A percentile compares a stretch with the other conserved stretches of the same genome.
Evolutionary conservation across 2,888 invertebrate genomes (phyloP).

Genomic region (Sthenelais limicola): DNA sequence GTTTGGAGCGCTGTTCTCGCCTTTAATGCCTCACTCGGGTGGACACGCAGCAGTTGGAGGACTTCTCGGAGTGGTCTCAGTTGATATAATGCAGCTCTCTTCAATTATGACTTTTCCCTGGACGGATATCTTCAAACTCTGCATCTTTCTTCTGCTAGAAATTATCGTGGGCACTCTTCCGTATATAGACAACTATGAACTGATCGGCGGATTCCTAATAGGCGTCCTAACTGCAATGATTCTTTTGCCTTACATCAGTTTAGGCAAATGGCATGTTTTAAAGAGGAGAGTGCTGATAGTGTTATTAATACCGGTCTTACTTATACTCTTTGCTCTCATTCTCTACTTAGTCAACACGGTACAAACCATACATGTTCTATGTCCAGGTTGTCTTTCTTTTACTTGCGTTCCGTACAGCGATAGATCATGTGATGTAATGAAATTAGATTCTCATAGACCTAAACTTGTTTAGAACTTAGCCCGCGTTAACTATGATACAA

Average conservation of each 20-base stretch:
- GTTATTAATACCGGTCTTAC: background rate
- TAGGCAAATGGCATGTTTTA: constrained; percentile 6
- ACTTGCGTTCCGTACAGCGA: constrained; percentile 2
- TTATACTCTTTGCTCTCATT: background rate
- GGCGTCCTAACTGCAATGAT: background rate
- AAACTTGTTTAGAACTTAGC: no score
- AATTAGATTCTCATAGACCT: no score
- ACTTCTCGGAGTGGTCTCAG: constrained; percentile 17
- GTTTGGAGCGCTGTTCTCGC: background rate
- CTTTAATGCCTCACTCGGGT: background rate
- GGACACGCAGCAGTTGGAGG: constrained; percentile 6
- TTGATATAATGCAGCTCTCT: constrained; percentile 7
- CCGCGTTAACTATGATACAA: no score
- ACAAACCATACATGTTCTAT: constrained; percentile 1
- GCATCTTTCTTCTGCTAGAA: background rate
- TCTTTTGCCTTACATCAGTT: constrained; percentile 13
- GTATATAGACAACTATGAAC: constrained; percentile 7
- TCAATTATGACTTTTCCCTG: constrained; percentile 2
- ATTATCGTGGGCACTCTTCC: constrained; percentile 6
- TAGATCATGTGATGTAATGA: background rate
- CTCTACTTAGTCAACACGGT: background rate
- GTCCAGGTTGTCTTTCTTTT: background rate
- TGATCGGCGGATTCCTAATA: background rate
- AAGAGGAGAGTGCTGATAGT: background rate
- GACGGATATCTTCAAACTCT: constrained; percentile 2